Evolutionary conservation across 1,140 invertebrate species (phyloP), one percentile per base, ranked within the genome.

Genomic region (Caerostris darwini): DNA sequence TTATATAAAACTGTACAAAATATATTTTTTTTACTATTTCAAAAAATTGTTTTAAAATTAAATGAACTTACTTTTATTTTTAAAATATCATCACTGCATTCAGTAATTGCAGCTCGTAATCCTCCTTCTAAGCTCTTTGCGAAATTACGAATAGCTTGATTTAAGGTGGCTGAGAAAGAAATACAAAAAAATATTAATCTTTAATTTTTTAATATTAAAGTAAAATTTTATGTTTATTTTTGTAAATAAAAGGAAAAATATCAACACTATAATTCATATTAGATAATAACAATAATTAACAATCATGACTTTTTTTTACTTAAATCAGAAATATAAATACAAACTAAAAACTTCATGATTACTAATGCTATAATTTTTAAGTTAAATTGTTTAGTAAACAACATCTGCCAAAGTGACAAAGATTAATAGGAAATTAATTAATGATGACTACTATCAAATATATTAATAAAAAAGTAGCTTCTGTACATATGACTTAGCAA

Each of bases 91-190:
- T 97, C 97, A 50, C 98, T 98, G 95, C 98, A 98, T 34, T 98
- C 98, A 95, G 97, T 96, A 97, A 99, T 98, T 61, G 98, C 98
- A 95, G 97, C 97, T 90, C 97, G 97, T 92, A 99, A 96, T 97
- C 98, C 99, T 58, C 97, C 97, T 96, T 99, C 98, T 89, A 99
- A 96, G 96, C 97, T 98, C 96, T 99, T 99, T 19, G 98, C 98
- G 97, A 99, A 99, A 96, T 98, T 99, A 93, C 98, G 97, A 94
- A 99, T 99, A 34, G 98, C 98, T 96, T 99, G 99, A 34, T 99
- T 99, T 94, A 99, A 96, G 58, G 98, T 97, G 96, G 98, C 97
- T 97, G 56, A 50, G 61, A 64, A 14, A 64, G 17, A 64, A 64
- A 64, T 81, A 50, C 34, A 77, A 77, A 64, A 61, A 64, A 64